Base-by-base conservation (phyloP, 1,140 invertebrate species). In the Ganaspis sp. region DNA sequence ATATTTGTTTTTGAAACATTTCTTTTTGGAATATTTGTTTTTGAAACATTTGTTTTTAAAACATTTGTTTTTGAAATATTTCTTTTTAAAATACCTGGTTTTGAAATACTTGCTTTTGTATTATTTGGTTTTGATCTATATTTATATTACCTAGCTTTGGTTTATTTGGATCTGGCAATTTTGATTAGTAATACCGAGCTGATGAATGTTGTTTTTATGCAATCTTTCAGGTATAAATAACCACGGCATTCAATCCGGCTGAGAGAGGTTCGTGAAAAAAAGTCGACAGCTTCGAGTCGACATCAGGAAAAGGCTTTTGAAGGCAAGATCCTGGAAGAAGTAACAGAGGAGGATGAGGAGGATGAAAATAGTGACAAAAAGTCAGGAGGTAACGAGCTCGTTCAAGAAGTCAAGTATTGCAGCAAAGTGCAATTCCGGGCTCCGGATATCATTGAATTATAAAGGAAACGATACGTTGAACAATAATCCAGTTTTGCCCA, bases 141-240 rank as follows among this genome's bases (percentile, higher is more conserved):
- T n/a, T n/a, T n/a, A n/a, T n/a, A n/a, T n/a, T n/a, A n/a, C n/a
- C n/a, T n/a, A n/a, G n/a, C n/a, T n/a, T n/a, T n/a, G n/a, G n/a
- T n/a, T n/a, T n/a, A n/a, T n/a, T n/a, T n/a, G n/a, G n/a, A n/a
- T n/a, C n/a, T n/a, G n/a, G n/a, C n/a, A n/a, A n/a, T n/a, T n/a
- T n/a, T n/a, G n/a, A n/a, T 38, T 5, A 38, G 9, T 38, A 38
- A 38, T 38, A 38, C 11, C 12, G 11, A 40, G 6, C 1, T 54
- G 8, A 64, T 29, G 0, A 64, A 29, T 64, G 11, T 4, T 64
- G 12, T 64, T 64, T 54, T 29, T 69, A 23, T 29, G 19, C 37
- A 1, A 29, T n/a, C 74, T 79, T 86, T 8, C 77, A 91, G 90
- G 73, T 91, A 90, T 75, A 91, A 89, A 91, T 91, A 91, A 90